Conservation (phyloP, 1,140 invertebrate species). For the Muscidifurax raptorellus region DNA sequence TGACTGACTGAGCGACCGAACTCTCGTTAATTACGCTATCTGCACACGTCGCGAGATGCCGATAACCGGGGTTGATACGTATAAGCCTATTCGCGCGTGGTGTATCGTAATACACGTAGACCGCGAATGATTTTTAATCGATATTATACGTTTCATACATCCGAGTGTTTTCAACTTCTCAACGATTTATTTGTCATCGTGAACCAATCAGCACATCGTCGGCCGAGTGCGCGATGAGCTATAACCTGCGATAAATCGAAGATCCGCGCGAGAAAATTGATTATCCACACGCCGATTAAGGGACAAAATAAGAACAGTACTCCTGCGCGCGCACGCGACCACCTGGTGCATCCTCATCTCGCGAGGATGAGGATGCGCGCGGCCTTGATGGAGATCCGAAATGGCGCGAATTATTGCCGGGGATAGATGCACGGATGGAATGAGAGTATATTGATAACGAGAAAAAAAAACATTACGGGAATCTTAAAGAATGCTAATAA, state of each 20-base stretch:
- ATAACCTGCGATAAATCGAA: not conserved
- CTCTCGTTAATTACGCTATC: constrained; percentile 25
- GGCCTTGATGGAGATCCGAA: constrained; percentile 23
- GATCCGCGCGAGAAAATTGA: constrained; percentile 42
- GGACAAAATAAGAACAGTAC: not conserved
- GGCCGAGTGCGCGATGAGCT: too few relatives aligned
- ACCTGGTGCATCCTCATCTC: constrained; percentile 19
- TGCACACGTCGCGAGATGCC: constrained; percentile 6
- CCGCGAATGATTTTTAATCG: too few relatives aligned
- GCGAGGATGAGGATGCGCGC: constrained; percentile 31
- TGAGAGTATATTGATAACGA: too few relatives aligned
- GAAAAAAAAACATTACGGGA: too few relatives aligned
- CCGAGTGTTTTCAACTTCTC: too few relatives aligned
- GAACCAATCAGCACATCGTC: too few relatives aligned
- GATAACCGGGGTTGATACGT: not conserved
- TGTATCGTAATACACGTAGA: too few relatives aligned
- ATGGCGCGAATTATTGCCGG: too few relatives aligned
- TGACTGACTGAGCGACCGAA: not conserved
- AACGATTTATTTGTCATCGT: too few relatives aligned
- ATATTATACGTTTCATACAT: too few relatives aligned
- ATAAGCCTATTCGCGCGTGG: not conserved
- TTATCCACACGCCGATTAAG: constrained; percentile 19
- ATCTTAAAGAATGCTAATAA: too few relatives aligned
- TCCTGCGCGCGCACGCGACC: not conserved
- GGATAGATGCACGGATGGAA: not conserved